A percentile compares a stretch with the other conserved stretches of the same genome.
Evolutionary conservation across 2,888 invertebrate genomes (phyloP).

Genomic region (Ectemnius cavifrons): DNA sequence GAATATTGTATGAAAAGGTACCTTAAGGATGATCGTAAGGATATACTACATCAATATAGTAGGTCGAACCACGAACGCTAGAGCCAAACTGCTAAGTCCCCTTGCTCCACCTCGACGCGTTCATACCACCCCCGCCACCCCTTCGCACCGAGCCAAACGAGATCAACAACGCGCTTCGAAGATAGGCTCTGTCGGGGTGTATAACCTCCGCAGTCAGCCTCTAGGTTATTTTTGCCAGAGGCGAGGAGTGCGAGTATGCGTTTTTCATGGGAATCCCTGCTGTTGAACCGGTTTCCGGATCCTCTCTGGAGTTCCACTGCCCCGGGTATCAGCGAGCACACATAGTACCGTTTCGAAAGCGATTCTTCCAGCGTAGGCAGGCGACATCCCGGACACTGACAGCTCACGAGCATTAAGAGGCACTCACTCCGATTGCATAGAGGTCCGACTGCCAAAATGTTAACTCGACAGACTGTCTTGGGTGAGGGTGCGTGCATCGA

Average conservation of each 20-base stretch:
- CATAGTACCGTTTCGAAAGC: background rate
- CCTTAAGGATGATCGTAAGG: too few relatives aligned
- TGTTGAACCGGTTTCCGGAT: background rate
- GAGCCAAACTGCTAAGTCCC: background rate
- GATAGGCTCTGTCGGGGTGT: background rate
- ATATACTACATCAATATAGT: too few relatives aligned
- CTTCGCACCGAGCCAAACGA: background rate
- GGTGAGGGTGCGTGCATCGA: slow-evolving; percentile 41
- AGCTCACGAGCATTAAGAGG: background rate
- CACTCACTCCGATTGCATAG: background rate
- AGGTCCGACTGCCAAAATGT: slow-evolving; percentile 42
- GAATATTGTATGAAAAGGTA: too few relatives aligned
- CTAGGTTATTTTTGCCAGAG: background rate
- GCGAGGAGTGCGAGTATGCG: background rate
- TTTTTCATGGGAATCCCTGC: background rate
- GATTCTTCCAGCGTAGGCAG: background rate
- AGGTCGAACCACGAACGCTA: too few relatives aligned
- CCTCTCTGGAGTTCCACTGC: too few relatives aligned
- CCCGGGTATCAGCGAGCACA: background rate
- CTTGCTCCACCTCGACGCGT: background rate
- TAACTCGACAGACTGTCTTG: slow-evolving; percentile 50
- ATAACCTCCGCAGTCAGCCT: background rate
- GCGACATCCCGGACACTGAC: background rate
- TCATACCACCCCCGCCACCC: background rate
- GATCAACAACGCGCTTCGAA: too few relatives aligned